Evolutionary conservation across 2,113 vertebrate genomes (phyloP), one percentile per base, ranked within the genome.

Genomic region (Oophaga pumilio): DNA sequence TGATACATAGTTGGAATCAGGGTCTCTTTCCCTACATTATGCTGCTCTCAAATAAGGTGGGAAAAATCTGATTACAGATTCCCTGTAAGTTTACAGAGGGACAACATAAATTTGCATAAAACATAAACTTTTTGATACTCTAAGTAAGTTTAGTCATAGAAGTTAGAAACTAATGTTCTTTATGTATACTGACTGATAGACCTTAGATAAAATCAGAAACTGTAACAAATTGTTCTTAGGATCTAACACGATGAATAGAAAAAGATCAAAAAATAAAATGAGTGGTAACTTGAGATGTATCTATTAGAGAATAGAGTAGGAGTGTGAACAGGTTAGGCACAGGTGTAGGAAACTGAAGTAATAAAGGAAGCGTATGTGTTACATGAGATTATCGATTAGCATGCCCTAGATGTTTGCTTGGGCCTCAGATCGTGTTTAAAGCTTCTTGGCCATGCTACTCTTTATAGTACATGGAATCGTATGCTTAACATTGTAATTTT

Each of bases 401-500:
- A 77, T 76, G 79, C 73, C 52, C 80, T 77, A 12, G 81, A 60
- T 76, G 49, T 76, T 82, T 74, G 53, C 57, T 4, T 60, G 22
- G 73, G 28, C n/a, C 56, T 81, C 76, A 83, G 71, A 76, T 76
- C 49, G 13, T 43, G 24, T 77, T 84, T 84, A 84, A 84, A 84
- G 81, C 87, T 43, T 50, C 71, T 76, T 73, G 62, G 17, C 14
- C 62, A 76, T 76, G 68, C 79, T 53, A 15, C 15, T 52, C 79
- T 83, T 88, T 88, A 76, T 76, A 77, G 3, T 88, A 84, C 52
- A 84, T 77, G 17, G 50, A 53, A 77, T 73, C 73, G 76, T 88
- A 88, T 77, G 71, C 79, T 62, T 69, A n/a, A 83, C 81, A 88
- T 59, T 88, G 87, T 84, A 88, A 88, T 88, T 83, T 84, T 83